A percentile compares a stretch with the other conserved stretches of the same genome.
phyloP scores from a whole-genome alignment of 2,113 vertebrate species.

The Eptesicus fuscus region DNA sequence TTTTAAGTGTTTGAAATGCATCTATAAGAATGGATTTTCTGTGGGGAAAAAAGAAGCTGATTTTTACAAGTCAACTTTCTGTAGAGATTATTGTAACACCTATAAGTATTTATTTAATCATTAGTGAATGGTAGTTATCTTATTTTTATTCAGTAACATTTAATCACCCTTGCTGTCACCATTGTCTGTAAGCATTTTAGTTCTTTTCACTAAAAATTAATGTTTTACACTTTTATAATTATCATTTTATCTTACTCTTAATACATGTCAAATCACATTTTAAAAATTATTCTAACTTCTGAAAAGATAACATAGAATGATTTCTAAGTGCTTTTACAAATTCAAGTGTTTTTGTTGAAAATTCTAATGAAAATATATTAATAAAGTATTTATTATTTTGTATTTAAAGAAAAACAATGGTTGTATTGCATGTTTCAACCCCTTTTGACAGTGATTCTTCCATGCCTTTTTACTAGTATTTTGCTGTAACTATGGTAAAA shows the following conservation, averaged over 20 bases:
- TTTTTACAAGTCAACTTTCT: constrained; percentile 25
- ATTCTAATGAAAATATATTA: constrained; percentile 43
- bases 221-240: constrained; percentile 6
- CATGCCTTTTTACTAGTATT: background rate
- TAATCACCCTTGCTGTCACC: background rate
- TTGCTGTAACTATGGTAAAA: constrained; percentile 33
- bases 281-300: background rate
- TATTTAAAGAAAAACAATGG: background rate
- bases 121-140: background rate
- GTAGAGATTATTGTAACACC: background rate
- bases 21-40: background rate
- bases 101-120: background rate
- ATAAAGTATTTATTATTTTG: background rate
- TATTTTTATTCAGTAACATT: constrained; percentile 30
- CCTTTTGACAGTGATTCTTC: background rate
- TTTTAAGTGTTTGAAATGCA: constrained; percentile 51
- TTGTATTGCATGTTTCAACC: background rate
- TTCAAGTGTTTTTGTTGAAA: constrained; percentile 65
- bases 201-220: constrained; percentile 18
- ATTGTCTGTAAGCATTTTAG: background rate
- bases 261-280: background rate
- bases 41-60: background rate
- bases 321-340: constrained; percentile 59
- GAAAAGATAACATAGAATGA: constrained; percentile 38
- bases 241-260: background rate